These are phyloP conservation scores for Myotis davidii DNA, from an alignment of 2,113 vertebrate genomes.

Conservation along the genomic window DNA sequence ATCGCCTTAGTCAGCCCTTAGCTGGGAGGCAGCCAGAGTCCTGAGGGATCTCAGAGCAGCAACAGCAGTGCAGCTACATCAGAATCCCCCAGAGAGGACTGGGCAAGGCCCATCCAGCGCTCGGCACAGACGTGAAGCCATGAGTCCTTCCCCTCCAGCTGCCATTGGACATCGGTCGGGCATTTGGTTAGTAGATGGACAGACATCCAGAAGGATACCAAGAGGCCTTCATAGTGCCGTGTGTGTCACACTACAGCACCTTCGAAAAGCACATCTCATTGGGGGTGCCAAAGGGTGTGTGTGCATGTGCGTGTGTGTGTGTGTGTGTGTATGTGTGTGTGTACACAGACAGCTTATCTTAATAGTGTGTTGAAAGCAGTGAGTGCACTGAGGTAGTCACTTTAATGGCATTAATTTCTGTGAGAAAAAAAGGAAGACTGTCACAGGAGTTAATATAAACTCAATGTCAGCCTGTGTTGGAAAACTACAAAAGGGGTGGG, in stretches of 20 bases:
- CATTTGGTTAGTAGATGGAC: neutral
- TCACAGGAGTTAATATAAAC: neutral
- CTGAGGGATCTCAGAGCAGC: neutral
- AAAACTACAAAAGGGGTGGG: neutral
- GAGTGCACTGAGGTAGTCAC: neutral
- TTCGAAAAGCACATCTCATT: slow-evolving; percentile 45
- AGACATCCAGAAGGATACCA: slow-evolving; percentile 73
- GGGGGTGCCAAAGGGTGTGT: neutral
- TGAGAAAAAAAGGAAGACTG: neutral
- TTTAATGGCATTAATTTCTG: neutral
- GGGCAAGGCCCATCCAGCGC: fast-evolving
- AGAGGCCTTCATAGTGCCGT: slow-evolving; percentile 48
- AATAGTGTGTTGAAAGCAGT: slow-evolving; percentile 60
- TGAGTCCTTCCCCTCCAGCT: neutral
- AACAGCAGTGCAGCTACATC: neutral
- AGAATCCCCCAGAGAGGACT: neutral
- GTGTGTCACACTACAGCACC: slow-evolving; percentile 69
- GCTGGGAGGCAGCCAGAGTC: fast-evolving
- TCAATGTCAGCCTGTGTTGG: neutral
- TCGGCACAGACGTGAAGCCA: neutral
- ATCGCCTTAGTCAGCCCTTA: neutral
- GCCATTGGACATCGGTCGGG: neutral
- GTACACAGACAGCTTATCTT: slow-evolving; percentile 31
- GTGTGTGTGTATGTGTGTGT: neutral
- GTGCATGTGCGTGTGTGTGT: neutral